A percentile compares a stretch with the other conserved stretches of the same genome.
These are phyloP conservation scores for Schizotus pectinicornis DNA, from an alignment of 2,888 invertebrate species.

Conservation along the genomic window DNA sequence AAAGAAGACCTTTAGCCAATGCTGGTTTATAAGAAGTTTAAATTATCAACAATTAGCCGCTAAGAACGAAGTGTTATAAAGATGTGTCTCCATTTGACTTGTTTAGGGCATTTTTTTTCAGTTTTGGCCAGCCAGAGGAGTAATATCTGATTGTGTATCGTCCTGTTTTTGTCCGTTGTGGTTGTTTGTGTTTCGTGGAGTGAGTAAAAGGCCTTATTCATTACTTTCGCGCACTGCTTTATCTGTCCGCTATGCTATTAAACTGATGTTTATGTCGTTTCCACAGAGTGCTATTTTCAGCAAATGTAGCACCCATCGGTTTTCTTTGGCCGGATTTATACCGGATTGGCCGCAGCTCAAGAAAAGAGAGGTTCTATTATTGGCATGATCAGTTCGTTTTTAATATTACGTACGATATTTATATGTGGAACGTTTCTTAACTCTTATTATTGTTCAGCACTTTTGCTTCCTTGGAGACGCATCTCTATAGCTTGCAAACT, in stretches of 20 bases:
- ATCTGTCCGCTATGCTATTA: conserved; percentile 20
- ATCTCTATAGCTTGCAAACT: conserved; percentile 47
- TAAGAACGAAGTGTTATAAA: conserved; percentile 43
- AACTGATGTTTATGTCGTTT: conserved; percentile 33
- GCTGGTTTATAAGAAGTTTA: conserved; percentile 16
- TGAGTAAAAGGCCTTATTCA: conserved; percentile 32
- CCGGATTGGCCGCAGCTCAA: conserved; percentile 53
- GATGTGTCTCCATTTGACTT: conserved; percentile 52
- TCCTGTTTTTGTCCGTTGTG: conserved; percentile 35
- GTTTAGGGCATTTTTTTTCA: conserved; percentile 40
- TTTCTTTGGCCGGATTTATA: conserved; percentile 43
- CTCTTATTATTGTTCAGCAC: conserved; percentile 25
- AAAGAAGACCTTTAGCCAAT: conserved; percentile 35
- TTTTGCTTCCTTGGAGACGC: conserved; percentile 46
- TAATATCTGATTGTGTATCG: conserved; percentile 39
- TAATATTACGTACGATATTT: conserved; percentile 25
- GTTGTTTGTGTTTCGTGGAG: conserved; percentile 33
- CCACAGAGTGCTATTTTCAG: conserved; percentile 36
- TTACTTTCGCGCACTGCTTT: conserved; percentile 20
- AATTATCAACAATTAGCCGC: no score
- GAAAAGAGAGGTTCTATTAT: conserved; percentile 49
- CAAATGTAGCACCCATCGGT: conserved; percentile 30
- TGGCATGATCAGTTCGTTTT: conserved; percentile 21
- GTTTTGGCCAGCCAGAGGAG: conserved; percentile 47
- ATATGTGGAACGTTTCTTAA: conserved; percentile 30